Percentiles rank a stretch among this genome's conserved stretches.
These are phyloP conservation scores for Mamestra brassicae DNA, from an alignment of 2,888 invertebrate genomes.

Conservation along the genomic window DNA sequence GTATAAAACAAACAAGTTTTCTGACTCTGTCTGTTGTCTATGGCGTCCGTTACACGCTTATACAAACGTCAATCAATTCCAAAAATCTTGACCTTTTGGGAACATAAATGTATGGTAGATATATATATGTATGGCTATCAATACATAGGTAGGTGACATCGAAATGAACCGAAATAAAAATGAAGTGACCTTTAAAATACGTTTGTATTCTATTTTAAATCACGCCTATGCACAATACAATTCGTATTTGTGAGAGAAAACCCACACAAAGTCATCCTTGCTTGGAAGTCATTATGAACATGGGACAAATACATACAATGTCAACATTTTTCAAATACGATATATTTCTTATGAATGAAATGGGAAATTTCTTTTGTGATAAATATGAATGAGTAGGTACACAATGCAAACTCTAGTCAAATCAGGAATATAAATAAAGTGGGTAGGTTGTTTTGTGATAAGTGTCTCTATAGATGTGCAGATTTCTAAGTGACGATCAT, in stretches of 20 bases:
- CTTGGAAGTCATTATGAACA: neutral
- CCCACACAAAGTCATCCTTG: neutral
- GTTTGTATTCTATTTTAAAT: neutral
- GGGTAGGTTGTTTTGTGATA: too few species aligned
- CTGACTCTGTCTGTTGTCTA: too few species aligned
- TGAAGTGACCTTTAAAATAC: neutral
- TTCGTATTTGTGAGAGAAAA: neutral
- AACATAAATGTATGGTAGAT: too few species aligned
- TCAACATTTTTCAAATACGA: neutral
- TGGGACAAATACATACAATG: neutral
- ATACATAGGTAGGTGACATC: neutral
- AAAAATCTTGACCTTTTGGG: too few species aligned
- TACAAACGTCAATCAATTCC: too few species aligned
- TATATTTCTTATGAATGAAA: neutral
- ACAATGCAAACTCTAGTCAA: too few species aligned
- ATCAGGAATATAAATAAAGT: too few species aligned
- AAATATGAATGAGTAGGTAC: neutral
- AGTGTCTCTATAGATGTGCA: too few species aligned
- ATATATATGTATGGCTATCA: too few species aligned
- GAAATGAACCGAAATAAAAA: neutral
- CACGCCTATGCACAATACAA: neutral
- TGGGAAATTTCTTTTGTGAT: neutral
- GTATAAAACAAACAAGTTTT: too few species aligned
- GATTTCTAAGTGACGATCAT: too few species aligned
- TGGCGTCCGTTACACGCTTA: too few species aligned